Evolutionary conservation across 2,797 vertebrate species (phyloP), one percentile per base, ranked within the genome.

Genomic region (Anguilla pacifica): DNA sequence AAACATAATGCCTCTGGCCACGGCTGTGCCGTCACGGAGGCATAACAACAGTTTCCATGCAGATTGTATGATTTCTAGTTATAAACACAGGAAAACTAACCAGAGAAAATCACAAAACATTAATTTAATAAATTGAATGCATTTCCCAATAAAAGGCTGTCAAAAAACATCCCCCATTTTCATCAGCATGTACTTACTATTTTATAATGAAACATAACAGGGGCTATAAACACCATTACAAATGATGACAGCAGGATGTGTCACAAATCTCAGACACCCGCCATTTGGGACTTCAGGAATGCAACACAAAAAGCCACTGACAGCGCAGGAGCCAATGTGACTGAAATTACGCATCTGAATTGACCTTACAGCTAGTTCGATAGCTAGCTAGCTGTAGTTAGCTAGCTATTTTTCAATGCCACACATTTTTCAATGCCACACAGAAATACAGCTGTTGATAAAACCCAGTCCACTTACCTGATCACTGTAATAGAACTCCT

Each of bases 401-500:
- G n/a, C n/a, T n/a, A n/a, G n/a, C n/a, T n/a, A n/a, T n/a, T n/a
- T n/a, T n/a, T n/a, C n/a, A n/a, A n/a, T n/a, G n/a, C n/a, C n/a
- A n/a, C n/a, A n/a, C 35, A 17, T 3, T 77, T 39, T 77, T 72
- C 28, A 77, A 19, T 77, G 70, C 13, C 35, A 39, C 31, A 43
- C 74, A 43, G 35, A 77, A 77, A 77, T 43, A 15, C 35, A 43
- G 15, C 15, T 77, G 13, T 35, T 39, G 74, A 77, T 77, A 77
- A 15, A n/a, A 43, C 49, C 49, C 22, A 25, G 5, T 31, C 15
- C 83, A 74, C 1, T 64, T 17, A 13, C 97, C 96, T 98, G 97
- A 90, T 97, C 97, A 91, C 96, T 97, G 89, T 98, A 98, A 94
- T 98, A 98, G 92, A 98, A 98, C 89, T 98, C 97, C 90, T 98